Conservation (phyloP, 2,113 vertebrate genomes). For the Cephalopholis sonnerati region DNA sequence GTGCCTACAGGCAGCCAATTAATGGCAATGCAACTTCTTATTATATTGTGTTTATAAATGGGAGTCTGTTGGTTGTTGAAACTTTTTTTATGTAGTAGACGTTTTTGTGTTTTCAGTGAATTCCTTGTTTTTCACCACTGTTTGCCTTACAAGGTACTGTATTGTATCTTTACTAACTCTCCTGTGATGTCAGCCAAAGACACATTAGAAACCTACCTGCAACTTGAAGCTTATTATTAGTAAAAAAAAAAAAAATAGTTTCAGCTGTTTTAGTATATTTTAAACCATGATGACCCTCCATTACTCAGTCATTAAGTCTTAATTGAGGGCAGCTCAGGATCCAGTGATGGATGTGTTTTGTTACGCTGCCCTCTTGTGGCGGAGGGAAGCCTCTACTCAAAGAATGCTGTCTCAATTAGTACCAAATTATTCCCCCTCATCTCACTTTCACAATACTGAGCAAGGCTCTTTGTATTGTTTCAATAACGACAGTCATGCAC, state of each 20-base stretch:
- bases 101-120: constrained; percentile 42
- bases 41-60: constrained; percentile 51
- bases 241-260: not conserved
- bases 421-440: constrained; percentile 79
- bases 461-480: constrained; percentile 77
- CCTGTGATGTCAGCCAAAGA: constrained; percentile 84
- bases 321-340: not conserved
- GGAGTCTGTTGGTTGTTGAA: constrained; percentile 41
- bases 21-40: constrained; percentile 49
- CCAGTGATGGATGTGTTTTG: constrained; percentile 42
- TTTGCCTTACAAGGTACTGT: constrained; percentile 79
- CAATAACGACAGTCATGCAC: constrained; percentile 77
- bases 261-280: not conserved
- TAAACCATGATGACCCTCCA: constrained; percentile 4
- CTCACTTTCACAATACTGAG: constrained; percentile 80
- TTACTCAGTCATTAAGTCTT: constrained; percentile 14
- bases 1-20: constrained; percentile 63
- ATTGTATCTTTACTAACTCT: constrained; percentile 73
- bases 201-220: constrained; percentile 70
- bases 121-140: constrained; percentile 74
- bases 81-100: constrained; percentile 30
- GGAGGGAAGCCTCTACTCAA: constrained; percentile 49
- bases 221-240: constrained; percentile 63
- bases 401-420: constrained; percentile 79
- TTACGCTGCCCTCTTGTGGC: constrained; percentile 80